Conservation (phyloP, 64 coral and sea anemone genomes). For the Montipora capricornis region DNA sequence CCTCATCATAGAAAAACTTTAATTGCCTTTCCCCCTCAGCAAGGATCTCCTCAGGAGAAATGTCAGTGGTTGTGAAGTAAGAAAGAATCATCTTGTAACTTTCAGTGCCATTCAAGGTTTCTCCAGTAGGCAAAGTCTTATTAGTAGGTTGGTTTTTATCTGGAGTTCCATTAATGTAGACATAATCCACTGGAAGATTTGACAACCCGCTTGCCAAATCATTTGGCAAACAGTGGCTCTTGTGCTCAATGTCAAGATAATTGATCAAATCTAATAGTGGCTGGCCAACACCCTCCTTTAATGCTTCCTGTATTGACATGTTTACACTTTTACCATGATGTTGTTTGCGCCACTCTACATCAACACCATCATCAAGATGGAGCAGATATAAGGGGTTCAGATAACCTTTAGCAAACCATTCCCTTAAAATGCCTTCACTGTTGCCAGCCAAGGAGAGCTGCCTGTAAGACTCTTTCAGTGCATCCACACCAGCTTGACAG, state of each 20-base stretch:
- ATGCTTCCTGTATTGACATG: constrained; percentile 61
- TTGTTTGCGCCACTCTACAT: constrained; percentile 64
- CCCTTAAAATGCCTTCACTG: constrained; percentile 40
- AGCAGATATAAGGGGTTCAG: constrained; percentile 23
- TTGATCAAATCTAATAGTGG: constrained; percentile 77
- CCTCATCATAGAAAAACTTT: constrained; percentile 73
- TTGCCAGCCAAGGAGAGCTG: constrained; percentile 45
- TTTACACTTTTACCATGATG: constrained; percentile 63
- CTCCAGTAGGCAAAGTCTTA: constrained; percentile 80
- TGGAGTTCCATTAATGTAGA: constrained; percentile 67
- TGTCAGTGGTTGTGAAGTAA: constrained; percentile 92
- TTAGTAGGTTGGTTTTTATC: constrained; percentile 65
- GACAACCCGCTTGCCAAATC: constrained; percentile 62
- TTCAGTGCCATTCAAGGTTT: constrained; percentile 78
- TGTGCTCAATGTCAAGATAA: constrained; percentile 85
- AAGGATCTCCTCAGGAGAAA: constrained; percentile 79
- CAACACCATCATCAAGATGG: constrained; percentile 65
- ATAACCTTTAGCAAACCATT: constrained; percentile 68
- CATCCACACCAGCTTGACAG: constrained; percentile 86
- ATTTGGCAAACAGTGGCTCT: constrained; percentile 64
- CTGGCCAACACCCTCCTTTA: constrained; percentile 79
- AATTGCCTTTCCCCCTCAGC: constrained; percentile 81
- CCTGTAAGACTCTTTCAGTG: constrained; percentile 72
- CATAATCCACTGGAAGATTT: constrained; percentile 67
- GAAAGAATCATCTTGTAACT: constrained; percentile 81